These are phyloP conservation scores for Phataginus tricuspis DNA, from an alignment of 2,797 vertebrate species.

Conservation along the genomic window DNA sequence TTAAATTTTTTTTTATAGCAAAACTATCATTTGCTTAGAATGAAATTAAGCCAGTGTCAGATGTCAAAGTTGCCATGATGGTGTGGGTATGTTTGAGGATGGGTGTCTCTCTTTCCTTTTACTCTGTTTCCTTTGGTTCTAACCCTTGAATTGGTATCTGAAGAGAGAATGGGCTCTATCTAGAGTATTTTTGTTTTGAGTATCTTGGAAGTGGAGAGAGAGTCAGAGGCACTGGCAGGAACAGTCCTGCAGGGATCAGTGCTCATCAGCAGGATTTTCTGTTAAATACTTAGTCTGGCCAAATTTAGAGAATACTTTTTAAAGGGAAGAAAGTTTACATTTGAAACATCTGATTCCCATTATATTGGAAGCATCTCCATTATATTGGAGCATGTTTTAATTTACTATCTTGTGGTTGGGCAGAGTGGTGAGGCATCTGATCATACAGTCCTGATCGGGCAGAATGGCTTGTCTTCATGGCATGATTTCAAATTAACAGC, in stretches of 20 bases:
- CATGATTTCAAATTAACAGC: not conserved
- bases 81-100: not conserved
- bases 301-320: constrained; percentile 19
- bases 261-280: not conserved
- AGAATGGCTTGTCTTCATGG: not conserved
- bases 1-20: constrained; percentile 10
- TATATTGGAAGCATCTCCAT: too few relatives aligned
- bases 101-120: not conserved
- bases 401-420: not conserved
- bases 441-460: not conserved
- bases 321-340: not conserved
- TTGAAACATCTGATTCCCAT: not conserved
- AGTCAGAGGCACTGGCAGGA: not conserved
- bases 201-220: not conserved
- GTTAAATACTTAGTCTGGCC: not conserved
- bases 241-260: not conserved
- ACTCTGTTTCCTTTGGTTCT: not conserved
- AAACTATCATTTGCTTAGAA: constrained; percentile 15
- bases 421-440: too few relatives aligned
- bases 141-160: not conserved
- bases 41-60: not conserved
- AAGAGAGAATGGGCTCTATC: not conserved
- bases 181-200: not conserved
- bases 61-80: not conserved
- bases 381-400: not conserved